Percentiles rank a stretch among this genome's conserved stretches.
phyloP scores from a whole-genome alignment of 2,888 invertebrate species.

The Eulithis prunata region DNA sequence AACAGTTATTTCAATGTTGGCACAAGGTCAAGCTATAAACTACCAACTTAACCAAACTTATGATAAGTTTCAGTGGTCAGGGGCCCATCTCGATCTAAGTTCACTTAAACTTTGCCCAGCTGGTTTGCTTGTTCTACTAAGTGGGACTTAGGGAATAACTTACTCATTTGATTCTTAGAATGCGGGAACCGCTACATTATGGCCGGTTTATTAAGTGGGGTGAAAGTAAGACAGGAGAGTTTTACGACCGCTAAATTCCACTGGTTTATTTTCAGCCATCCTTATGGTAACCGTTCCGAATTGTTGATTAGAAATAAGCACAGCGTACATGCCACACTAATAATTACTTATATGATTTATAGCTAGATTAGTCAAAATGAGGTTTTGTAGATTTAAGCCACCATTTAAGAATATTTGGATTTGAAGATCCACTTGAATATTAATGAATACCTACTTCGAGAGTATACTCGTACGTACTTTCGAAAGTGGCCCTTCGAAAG shows the following conservation, averaged over 20 bases:
- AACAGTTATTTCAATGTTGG: no score
- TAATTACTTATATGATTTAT: no score
- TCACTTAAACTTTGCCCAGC: constrained; percentile 33
- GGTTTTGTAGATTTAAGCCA: background rate
- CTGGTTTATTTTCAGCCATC: no score
- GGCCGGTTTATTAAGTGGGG: background rate
- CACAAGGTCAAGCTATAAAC: constrained; percentile 6
- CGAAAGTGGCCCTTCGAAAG: no score
- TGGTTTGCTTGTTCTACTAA: constrained; percentile 36
- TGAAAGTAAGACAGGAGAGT: no score
- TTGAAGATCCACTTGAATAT: background rate
- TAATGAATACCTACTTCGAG: background rate
- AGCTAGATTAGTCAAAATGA: background rate
- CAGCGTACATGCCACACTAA: no score
- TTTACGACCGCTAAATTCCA: no score
- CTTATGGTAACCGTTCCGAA: no score
- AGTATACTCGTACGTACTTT: background rate
- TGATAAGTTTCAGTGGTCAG: constrained; percentile 30
- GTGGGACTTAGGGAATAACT: constrained; percentile 33
- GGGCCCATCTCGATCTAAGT: constrained; percentile 32
- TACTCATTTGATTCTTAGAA: background rate
- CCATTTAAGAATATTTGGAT: background rate
- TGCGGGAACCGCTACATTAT: background rate
- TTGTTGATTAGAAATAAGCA: no score
- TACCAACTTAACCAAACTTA: constrained; percentile 21